Conservation (phyloP, 2,113 vertebrate genomes). For the Macheiramphus alcinus region DNA sequence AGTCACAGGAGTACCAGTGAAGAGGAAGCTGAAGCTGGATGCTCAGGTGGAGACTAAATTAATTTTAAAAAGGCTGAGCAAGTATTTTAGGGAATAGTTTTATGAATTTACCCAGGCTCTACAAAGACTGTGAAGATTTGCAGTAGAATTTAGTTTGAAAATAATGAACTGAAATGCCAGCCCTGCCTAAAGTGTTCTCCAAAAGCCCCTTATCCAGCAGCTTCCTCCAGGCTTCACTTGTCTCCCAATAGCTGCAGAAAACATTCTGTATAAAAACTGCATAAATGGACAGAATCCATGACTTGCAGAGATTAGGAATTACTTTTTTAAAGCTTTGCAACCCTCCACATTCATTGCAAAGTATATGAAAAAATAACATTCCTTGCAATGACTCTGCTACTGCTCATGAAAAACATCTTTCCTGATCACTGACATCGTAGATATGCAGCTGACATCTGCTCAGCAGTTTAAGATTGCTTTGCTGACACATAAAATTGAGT, state of each 20-base stretch:
- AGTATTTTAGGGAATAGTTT: neutral
- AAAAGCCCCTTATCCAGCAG: neutral
- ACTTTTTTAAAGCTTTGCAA: neutral
- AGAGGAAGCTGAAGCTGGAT: neutral
- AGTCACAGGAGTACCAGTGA: neutral
- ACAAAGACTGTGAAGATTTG: neutral
- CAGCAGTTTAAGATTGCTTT: slow-evolving; percentile 34
- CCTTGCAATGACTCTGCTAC: neutral
- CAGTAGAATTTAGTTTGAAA: neutral
- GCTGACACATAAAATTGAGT: slow-evolving; percentile 54
- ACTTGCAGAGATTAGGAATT: slow-evolving; percentile 3
- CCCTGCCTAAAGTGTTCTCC: neutral
- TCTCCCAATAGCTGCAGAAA: neutral
- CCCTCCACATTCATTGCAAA: neutral
- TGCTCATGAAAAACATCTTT: slow-evolving; percentile 49
- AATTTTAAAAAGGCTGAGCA: neutral
- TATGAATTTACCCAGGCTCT: neutral
- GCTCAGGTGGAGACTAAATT: slow-evolving; percentile 5
- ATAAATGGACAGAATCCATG: neutral
- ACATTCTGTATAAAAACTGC: neutral
- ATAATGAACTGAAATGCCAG: neutral
- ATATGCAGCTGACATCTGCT: slow-evolving; percentile 60
- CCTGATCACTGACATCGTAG: slow-evolving; percentile 32
- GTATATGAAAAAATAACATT: neutral
- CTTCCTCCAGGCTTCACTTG: neutral